phyloP scores from a whole-genome alignment of 2,888 invertebrate species.

The Aquatica leii region DNA sequence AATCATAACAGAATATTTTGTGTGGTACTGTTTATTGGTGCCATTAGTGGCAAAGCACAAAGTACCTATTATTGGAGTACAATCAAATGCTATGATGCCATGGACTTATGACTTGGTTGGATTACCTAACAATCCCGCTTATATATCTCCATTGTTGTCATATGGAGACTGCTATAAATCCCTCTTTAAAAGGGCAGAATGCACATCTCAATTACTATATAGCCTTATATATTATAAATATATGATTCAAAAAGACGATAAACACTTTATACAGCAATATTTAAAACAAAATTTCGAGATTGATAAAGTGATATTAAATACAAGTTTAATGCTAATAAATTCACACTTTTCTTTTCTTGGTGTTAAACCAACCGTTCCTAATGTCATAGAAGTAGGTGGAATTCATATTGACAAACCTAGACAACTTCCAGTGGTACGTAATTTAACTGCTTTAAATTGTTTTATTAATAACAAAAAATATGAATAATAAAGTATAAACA shows the following conservation, averaged over 20 bases:
- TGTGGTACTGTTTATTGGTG: slow-evolving; percentile 71
- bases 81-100: slow-evolving; percentile 62
- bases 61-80: slow-evolving; percentile 65
- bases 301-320: slow-evolving; percentile 58
- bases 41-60: slow-evolving; percentile 69
- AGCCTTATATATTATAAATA: slow-evolving; percentile 14
- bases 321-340: slow-evolving; percentile 63
- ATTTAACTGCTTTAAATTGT: no score
- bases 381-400: slow-evolving; percentile 64
- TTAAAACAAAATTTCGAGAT: slow-evolving; percentile 46
- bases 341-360: slow-evolving; percentile 60
- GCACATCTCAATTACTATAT: slow-evolving; percentile 38
- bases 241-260: slow-evolving; percentile 21
- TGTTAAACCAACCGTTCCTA: slow-evolving; percentile 60
- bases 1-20: slow-evolving; percentile 74
- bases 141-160: slow-evolving; percentile 51
- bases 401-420: slow-evolving; percentile 60
- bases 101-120: slow-evolving; percentile 48
- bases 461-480: no score
- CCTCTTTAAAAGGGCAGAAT: slow-evolving; percentile 44
- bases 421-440: slow-evolving; percentile 45
- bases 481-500: no score
- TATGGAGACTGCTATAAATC: slow-evolving; percentile 35
- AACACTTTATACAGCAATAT: slow-evolving; percentile 38
- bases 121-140: slow-evolving; percentile 47